Evolutionary conservation across 2,113 vertebrate genomes (phyloP), one percentile per base, ranked within the genome.

Genomic region (Embiotoca jacksoni): DNA sequence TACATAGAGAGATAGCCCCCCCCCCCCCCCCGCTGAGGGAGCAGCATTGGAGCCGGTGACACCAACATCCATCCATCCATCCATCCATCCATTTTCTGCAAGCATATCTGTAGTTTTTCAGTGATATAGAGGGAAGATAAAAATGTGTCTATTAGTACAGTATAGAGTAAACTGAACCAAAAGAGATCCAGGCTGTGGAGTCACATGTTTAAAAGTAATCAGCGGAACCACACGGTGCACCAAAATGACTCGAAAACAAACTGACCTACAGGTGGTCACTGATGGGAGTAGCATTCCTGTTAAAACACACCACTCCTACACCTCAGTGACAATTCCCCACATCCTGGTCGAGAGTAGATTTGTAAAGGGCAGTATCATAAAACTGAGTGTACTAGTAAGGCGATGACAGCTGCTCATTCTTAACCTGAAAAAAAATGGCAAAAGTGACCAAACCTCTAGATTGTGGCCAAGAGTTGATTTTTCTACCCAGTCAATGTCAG

Each of bases 371-470:
- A 4, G 7, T 53, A 55, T 62, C 55, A 41, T 60, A 49, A 70
- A 62, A 35, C 67, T 31, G 35, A 23, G 50, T 78, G 66, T 74
- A 39, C 55, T 36, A 32, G 72, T 37, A 16, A 83, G 33, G 77
- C 61, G 52, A 58, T 33, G 80, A 37, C 82, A 37, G 35, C 31
- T 9, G 47, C 44, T 49, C 55, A 49, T 64, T 78, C n/a, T 57
- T 23, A 13, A 36, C 23, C 37, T 69, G 23, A 70, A 23, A 13
- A 16, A 68, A 71, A 82, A 66, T 5, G 16, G 72, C 62, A 76
- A 13, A 50, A 23, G 54, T 70, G 62, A 56, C 68, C 88, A 78
- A 88, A 69, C 90, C 90, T 83, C 66, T 39, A 68, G 63, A 81
- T 77, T 37, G 71, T 47, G 68, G 16, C 72, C 61, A 75, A 46